Evolutionary conservation across 1,140 invertebrate genomes (phyloP).

Genomic region (Rhagoletis pomonella): DNA sequence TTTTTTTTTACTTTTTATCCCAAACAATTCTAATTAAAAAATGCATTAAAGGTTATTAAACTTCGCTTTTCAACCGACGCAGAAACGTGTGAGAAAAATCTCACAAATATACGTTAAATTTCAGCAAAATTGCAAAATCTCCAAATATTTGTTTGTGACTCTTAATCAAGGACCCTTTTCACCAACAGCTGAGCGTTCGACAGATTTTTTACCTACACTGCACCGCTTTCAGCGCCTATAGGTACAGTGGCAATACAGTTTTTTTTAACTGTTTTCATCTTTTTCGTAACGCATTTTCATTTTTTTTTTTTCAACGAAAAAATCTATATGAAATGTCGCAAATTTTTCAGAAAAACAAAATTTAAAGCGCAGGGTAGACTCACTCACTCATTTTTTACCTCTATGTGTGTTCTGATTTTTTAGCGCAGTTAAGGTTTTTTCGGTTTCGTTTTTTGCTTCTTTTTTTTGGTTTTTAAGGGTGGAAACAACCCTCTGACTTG

Average conservation of each 20-base stretch:
- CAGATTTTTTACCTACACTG: background rate
- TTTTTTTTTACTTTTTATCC: background rate
- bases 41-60: background rate
- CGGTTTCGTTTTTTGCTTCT: background rate
- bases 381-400: slow-evolving; percentile 3
- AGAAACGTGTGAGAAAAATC: slow-evolving; percentile 36
- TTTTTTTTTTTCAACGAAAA: background rate
- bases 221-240: slow-evolving; percentile 8
- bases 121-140: slow-evolving; percentile 28
- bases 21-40: slow-evolving; percentile 21
- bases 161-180: slow-evolving; percentile 6
- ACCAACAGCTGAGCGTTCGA: background rate
- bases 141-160: background rate
- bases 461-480: slow-evolving; percentile 52
- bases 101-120: slow-evolving; percentile 33
- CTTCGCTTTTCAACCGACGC: background rate
- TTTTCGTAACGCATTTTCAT: slow-evolving; percentile 32
- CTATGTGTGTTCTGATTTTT: background rate
- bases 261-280: background rate
- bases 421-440: background rate
- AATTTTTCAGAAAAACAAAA: slow-evolving; percentile 38
- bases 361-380: slow-evolving; percentile 6
- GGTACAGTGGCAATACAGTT: background rate
- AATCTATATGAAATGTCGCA: slow-evolving; percentile 32
- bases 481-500: slow-evolving; percentile 44